Evolutionary conservation across 2,797 vertebrate genomes (phyloP).

Genomic region (Capromys pilorides): DNA sequence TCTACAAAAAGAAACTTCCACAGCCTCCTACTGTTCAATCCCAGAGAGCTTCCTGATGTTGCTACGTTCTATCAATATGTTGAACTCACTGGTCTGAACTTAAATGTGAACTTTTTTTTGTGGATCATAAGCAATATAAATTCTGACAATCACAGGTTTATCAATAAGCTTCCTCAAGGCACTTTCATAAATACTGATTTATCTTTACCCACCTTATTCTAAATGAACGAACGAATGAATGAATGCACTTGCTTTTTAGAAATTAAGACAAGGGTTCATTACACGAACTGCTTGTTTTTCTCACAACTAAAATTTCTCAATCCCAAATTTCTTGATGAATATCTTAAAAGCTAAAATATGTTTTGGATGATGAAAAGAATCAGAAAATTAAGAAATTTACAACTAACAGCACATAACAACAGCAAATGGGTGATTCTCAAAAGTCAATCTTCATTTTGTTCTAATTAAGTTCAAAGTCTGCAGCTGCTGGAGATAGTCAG

Average conservation of each 20-base stretch:
- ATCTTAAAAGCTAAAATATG: constrained; percentile 1
- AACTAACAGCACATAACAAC: background rate
- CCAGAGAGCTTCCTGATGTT: background rate
- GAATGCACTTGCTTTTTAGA: constrained; percentile 32
- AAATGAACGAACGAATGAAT: constrained; percentile 48
- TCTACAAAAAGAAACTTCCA: constrained; percentile 30
- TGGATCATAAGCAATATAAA: background rate
- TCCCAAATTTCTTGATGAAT: constrained; percentile 16
- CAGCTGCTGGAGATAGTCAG: too few relatives aligned
- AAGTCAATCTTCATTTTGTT: constrained; percentile 32
- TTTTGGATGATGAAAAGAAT: background rate
- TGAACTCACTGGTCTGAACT: background rate
- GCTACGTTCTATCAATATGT: background rate
- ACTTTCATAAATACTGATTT: constrained; percentile 15
- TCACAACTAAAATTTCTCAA: background rate
- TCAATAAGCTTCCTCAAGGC: background rate
- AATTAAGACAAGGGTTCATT: constrained; percentile 34
- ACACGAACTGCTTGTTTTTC: background rate
- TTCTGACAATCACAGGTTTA: constrained; percentile 22
- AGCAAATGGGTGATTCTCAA: constrained; percentile 5
- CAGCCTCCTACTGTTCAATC: background rate
- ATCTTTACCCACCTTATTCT: constrained; percentile 39
- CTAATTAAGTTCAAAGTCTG: constrained; percentile 28
- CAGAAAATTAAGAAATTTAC: constrained; percentile 34
- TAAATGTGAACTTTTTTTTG: background rate